Evolutionary conservation across 2,797 vertebrate species (phyloP).

Genomic region (Anabas testudineus): DNA sequence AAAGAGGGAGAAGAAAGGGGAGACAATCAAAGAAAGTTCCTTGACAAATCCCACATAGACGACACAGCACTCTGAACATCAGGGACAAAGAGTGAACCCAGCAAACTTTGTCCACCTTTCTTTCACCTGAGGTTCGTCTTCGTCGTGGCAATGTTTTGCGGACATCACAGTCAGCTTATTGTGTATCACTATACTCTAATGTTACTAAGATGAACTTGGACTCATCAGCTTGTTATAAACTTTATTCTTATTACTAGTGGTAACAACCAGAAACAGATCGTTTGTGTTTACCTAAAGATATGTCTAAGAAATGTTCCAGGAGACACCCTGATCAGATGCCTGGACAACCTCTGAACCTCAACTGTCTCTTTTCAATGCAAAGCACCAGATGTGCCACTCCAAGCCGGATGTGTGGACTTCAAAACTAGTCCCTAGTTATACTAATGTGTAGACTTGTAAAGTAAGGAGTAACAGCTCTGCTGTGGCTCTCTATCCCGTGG

Average conservation of each 20-base stretch:
- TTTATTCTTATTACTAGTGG: not conserved
- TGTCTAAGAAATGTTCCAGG: too few species aligned
- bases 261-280: too few species aligned
- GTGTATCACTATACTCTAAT: not conserved
- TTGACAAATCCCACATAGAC: slow-evolving; percentile 89
- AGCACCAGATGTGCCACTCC: too few species aligned
- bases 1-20: slow-evolving; percentile 65
- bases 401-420: too few species aligned
- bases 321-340: too few species aligned
- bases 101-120: slow-evolving; percentile 36
- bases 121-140: slow-evolving; percentile 29
- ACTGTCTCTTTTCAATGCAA: too few species aligned
- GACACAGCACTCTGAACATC: slow-evolving; percentile 21
- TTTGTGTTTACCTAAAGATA: too few species aligned
- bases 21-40: slow-evolving; percentile 93
- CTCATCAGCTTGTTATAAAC: not conserved
- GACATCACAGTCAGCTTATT: not conserved
- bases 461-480: too few species aligned
- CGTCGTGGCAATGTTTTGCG: not conserved
- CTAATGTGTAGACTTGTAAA: too few species aligned
- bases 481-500: too few species aligned
- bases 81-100: slow-evolving; percentile 18
- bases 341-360: too few species aligned
- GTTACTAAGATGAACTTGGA: not conserved
- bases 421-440: too few species aligned